Base-by-base conservation (phyloP, 2,888 invertebrate species). In the Nemotelus nigrinus region DNA sequence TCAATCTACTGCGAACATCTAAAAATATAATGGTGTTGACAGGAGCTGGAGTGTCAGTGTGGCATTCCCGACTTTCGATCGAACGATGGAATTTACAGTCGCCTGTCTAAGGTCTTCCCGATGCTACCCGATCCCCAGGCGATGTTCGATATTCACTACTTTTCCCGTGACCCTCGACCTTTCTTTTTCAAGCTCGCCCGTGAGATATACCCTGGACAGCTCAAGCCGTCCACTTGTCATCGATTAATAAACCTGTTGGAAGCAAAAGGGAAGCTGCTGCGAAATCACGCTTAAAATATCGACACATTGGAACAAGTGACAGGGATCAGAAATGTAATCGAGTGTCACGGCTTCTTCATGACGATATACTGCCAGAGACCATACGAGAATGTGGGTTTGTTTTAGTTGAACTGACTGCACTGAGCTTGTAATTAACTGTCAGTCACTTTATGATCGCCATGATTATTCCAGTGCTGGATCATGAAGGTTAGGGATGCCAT, bases 221-320 rank as follows among this genome's bases (percentile, higher is more conserved):
- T 96, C 86, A 90, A 91, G 82, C 96, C 96, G 0, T 96, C 96
- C 45, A 92, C 93, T 2, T 94, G 94, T 83, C 96, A 97, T 86
- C 90, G 91, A 85, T 97, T 97, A 86, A 96, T 97, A 80, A 91
- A 91, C 83, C 88, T 92, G 83, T 86, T 97, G 77, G 96, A 97
- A 85, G 89, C 89, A 10, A 91, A 94, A 80, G 91, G 90, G 47
- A 93, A 94, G 84, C 88, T 97, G 25, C 86, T 96, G 81, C 88
- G 96, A 58, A 96, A 96, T 86, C 97, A 96, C 86, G 95, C 96
- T 0, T 96, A 97, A 87, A 97, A 97, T 84, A 96, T 97, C 78
- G 96, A 97, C 83, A 96, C 96, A 0, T 86, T 97, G 80, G 96
- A 97, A 86, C 93, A 93, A 82, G 92, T 93, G n/a, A 95, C 95